Percentiles rank a stretch among this genome's conserved stretches.
These are phyloP conservation scores for Patella pellucida DNA, from an alignment of 2,888 invertebrate species.

Conservation along the genomic window DNA sequence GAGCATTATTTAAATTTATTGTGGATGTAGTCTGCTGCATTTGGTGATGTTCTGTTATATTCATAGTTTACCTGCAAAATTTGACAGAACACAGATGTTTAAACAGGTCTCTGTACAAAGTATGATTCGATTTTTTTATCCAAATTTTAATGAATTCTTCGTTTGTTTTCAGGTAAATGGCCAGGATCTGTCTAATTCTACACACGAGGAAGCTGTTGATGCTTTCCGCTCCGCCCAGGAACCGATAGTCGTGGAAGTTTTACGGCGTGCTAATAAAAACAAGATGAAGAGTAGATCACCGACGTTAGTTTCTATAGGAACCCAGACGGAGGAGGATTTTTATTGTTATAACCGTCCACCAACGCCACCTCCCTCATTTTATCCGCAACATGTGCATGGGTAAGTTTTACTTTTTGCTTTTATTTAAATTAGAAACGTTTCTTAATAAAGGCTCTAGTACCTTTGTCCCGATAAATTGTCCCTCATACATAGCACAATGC, in stretches of 20 bases:
- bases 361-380: conserved; percentile 59
- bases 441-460: too few relatives aligned
- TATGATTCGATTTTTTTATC: too few relatives aligned
- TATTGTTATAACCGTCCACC: conserved; percentile 61
- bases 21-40: too few relatives aligned
- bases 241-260: conserved; percentile 70
- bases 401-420: conserved; percentile 39
- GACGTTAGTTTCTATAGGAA: conserved; percentile 67
- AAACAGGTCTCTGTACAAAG: too few relatives aligned
- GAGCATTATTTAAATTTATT: too few relatives aligned
- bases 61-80: too few relatives aligned
- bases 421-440: not conserved
- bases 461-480: too few relatives aligned
- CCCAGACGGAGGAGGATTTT: conserved; percentile 68
- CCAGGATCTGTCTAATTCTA: conserved; percentile 68
- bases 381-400: conserved; percentile 56
- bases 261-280: conserved; percentile 62
- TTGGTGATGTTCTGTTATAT: too few relatives aligned
- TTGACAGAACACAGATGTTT: too few relatives aligned
- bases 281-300: conserved; percentile 56
- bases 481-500: too few relatives aligned
- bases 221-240: conserved; percentile 70
- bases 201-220: conserved; percentile 70
- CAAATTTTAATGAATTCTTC: conserved; percentile 22
- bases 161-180: conserved; percentile 68